phyloP scores from a whole-genome alignment of 2,888 invertebrate species.

The Clistopyga incitator region DNA sequence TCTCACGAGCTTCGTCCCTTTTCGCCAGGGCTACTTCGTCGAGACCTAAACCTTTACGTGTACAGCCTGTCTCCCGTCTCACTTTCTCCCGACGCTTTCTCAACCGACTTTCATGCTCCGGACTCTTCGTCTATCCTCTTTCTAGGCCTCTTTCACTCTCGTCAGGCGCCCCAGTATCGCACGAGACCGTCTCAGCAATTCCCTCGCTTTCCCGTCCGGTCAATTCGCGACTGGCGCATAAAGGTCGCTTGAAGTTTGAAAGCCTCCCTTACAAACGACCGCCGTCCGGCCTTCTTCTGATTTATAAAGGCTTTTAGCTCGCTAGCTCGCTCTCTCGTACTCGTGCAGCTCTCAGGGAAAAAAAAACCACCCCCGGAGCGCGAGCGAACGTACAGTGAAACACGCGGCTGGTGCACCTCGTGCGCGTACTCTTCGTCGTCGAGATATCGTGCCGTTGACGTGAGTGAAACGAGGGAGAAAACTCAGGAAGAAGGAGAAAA shows the following conservation, averaged over 20 bases:
- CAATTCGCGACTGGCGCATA: conserved; percentile 66
- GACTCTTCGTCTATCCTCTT: conserved; percentile 23
- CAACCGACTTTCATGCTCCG: background rate
- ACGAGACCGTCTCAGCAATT: conserved; percentile 43
- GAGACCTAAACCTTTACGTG: conserved; percentile 37
- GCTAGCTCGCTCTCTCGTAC: conserved; percentile 63
- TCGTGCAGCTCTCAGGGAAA: conserved; percentile 47
- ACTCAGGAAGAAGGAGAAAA: conserved; percentile 46
- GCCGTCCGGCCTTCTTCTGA: conserved; percentile 79
- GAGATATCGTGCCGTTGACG: conserved; percentile 67
- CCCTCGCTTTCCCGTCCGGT: conserved; percentile 60
- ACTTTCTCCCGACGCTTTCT: conserved; percentile 30
- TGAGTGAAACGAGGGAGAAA: conserved; percentile 64
- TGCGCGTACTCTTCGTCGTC: conserved; percentile 49
- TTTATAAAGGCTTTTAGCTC: conserved; percentile 84
- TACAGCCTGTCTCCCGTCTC: background rate
- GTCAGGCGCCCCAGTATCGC: conserved; percentile 48
- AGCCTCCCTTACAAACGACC: conserved; percentile 80
- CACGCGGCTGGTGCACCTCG: conserved; percentile 36
- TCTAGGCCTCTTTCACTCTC: conserved; percentile 28
- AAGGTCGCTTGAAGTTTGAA: conserved; percentile 69
- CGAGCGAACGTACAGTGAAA: conserved; percentile 54
- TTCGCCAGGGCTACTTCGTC: conserved; percentile 24
- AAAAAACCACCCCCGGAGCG: conserved; percentile 74
- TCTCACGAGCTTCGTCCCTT: conserved; percentile 23